Base-by-base conservation (phyloP, 2,797 vertebrate species). In the Nannoperca australis region DNA sequence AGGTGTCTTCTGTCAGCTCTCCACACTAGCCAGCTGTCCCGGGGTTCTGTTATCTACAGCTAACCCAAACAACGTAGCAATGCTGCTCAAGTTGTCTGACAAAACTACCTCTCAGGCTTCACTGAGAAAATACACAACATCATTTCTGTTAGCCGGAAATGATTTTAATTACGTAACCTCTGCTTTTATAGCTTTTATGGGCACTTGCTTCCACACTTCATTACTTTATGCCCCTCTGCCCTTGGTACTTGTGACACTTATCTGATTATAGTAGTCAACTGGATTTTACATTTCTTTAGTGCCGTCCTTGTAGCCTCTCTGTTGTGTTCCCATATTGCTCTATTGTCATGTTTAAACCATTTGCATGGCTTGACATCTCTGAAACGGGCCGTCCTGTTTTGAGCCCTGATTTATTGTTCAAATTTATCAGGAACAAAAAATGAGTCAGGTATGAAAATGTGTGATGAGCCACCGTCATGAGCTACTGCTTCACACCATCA, bases 351-450 rank as follows among this genome's bases (percentile, higher is more conserved):
- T 61, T 42, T 38, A 11, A 34, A 7, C 13, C 0, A 2, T 15
- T 10, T 61, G 36, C 32, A 50, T 44, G 42, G n/a, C 51, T 17
- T 67, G 49, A 44, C 47, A 50, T 58, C 32, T 63, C 49, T 17
- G 61, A 73, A 36, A 56, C 8, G 1, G 61, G 18, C 14, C 24
- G 5, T n/a, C 49, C n/a, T 65, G 49, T 63, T 79, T 44, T 36
- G 24, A 55, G 27, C 15, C 9, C 60, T 80, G 83, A 87, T 86
- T 83, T 38, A 75, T 66, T 59, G 71, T 77, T 76, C 32, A 70
- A 70, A 84, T 84, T 56, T 61, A 40, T 76, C 78, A 83, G 62
- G 45, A 65, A 63, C 70, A 79, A 82, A 74, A 68, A 36, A 51
- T 59, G 69, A 73, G 67, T 59, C 47, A 50, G 62, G 65, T 59